phyloP scores from a whole-genome alignment of 2,113 vertebrate genomes.

The Tachycineta bicolor region DNA sequence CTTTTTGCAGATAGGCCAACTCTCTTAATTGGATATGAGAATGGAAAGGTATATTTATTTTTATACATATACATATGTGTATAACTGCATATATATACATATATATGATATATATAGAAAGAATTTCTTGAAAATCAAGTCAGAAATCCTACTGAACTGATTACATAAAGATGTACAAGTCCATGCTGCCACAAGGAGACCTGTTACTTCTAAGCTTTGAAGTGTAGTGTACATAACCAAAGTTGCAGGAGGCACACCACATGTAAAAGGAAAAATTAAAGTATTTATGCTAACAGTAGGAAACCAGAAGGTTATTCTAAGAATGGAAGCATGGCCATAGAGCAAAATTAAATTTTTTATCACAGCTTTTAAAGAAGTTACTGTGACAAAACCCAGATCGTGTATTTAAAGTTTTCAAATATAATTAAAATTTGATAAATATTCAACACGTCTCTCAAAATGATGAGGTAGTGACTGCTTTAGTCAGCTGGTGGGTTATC shows the following conservation, averaged over 20 bases:
- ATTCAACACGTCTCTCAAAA: not conserved
- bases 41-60: not conserved
- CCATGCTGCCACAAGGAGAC: not conserved
- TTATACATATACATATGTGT: fast-evolving
- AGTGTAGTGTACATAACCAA: not conserved
- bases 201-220: not conserved
- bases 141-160: not conserved
- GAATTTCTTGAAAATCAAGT: not conserved
- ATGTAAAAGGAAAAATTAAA: not conserved
- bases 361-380: not conserved
- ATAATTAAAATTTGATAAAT: not conserved
- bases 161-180: not conserved
- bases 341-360: not conserved
- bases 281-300: not conserved
- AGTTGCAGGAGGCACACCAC: not conserved
- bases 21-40: not conserved
- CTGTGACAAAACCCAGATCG: not conserved
- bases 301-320: not conserved
- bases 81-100: not conserved
- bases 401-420: not conserved
- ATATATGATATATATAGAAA: not conserved
- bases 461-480: not conserved
- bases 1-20: not conserved
- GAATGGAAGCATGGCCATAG: not conserved
- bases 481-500: not conserved